These are phyloP conservation scores for Popillia japonica DNA, from an alignment of 1,140 invertebrate species.

Conservation along the genomic window DNA sequence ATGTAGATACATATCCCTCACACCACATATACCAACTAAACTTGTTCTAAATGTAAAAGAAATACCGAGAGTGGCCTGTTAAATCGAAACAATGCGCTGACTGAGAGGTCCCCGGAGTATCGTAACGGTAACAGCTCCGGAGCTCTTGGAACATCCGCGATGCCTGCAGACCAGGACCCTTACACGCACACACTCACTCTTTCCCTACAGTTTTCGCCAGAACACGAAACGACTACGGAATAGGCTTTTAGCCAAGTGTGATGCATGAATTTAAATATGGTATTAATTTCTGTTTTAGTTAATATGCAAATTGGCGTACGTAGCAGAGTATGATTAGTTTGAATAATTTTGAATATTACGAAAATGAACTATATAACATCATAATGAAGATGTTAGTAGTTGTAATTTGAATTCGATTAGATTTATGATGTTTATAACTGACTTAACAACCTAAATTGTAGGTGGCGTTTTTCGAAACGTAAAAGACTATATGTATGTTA, in stretches of 20 bases:
- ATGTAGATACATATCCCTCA: not conserved
- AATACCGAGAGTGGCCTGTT: slow-evolving; percentile 30
- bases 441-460: no score
- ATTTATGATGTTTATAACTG: no score
- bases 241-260: slow-evolving; percentile 24
- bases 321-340: slow-evolving; percentile 31
- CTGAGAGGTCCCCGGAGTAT: slow-evolving; percentile 35
- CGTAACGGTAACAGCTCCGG: slow-evolving; percentile 36
- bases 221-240: slow-evolving; percentile 32
- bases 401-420: no score
- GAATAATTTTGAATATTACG: slow-evolving; percentile 26
- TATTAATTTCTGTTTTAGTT: slow-evolving; percentile 26
- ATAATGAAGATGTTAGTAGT: no score
- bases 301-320: slow-evolving; percentile 3
- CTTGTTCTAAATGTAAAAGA: slow-evolving; percentile 38
- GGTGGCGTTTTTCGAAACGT: no score
- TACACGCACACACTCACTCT: not conserved
- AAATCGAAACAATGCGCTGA: slow-evolving; percentile 32
- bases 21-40: slow-evolving; percentile 18
- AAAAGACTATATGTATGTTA: no score
- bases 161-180: not conserved
- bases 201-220: not conserved
- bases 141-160: slow-evolving; percentile 25
- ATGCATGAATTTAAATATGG: slow-evolving; percentile 32
- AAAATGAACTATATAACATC: not conserved